Conservation (phyloP, 2,888 invertebrate genomes). For the Ochropleura leucogaster region DNA sequence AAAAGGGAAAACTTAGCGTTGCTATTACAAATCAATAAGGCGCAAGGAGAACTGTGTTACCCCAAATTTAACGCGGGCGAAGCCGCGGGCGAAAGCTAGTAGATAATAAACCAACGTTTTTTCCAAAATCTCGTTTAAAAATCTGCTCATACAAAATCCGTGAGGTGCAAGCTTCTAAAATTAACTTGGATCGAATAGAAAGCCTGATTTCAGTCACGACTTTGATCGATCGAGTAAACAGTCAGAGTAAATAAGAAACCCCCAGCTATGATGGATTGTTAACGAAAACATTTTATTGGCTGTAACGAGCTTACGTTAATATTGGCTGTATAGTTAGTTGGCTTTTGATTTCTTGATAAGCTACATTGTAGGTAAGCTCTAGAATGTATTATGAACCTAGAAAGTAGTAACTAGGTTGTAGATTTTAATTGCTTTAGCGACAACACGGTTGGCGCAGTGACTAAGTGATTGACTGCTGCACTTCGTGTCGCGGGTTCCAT, state of each 20-base stretch:
- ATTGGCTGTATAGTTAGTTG: background rate
- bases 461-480: no score
- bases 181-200: slow-evolving; percentile 34
- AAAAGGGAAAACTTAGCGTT: no score
- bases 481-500: no score
- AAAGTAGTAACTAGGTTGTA: background rate
- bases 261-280: slow-evolving; percentile 60
- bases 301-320: slow-evolving; percentile 27
- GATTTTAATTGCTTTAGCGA: background rate
- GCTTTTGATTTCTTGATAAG: slow-evolving; percentile 10
- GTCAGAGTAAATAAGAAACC: slow-evolving; percentile 48
- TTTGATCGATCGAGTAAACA: slow-evolving; percentile 54
- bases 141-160: background rate
- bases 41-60: no score
- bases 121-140: background rate
- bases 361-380: background rate
- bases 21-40: no score
- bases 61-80: no score
- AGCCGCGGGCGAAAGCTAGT: no score
- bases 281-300: slow-evolving; percentile 57
- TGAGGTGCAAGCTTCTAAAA: slow-evolving; percentile 36
- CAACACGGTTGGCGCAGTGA: background rate
- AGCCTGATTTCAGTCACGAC: slow-evolving; percentile 47
- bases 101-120: background rate
- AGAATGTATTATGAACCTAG: background rate